Evolutionary conservation across 2,113 vertebrate species (phyloP).

Genomic region (Ceyx cyanopectus): DNA sequence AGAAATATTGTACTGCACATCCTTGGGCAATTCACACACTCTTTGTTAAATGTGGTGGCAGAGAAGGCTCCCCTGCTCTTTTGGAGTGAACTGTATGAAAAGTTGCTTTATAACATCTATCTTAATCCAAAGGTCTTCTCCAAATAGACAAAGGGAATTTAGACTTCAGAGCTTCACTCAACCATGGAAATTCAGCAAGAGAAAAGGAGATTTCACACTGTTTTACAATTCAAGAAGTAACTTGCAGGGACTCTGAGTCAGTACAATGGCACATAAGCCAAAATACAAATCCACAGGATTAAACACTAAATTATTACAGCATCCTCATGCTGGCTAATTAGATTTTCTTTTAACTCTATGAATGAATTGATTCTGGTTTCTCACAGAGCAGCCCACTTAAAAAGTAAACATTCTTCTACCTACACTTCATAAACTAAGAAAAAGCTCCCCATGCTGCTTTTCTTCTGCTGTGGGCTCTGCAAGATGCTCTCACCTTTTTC

Average conservation of each 20-base stretch:
- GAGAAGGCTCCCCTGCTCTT: neutral
- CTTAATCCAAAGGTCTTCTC: neutral
- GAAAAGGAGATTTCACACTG: neutral
- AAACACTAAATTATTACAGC: neutral
- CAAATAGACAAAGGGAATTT: neutral
- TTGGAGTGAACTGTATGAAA: accelerated
- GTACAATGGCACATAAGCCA: neutral
- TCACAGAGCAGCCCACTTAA: neutral
- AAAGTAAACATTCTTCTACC: neutral
- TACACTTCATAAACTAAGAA: neutral
- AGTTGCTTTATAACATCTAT: neutral
- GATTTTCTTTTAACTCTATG: neutral
- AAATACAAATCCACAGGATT: neutral
- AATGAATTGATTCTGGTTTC: neutral
- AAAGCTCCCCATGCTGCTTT: accelerated
- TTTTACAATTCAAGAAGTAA: neutral
- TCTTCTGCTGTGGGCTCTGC: neutral
- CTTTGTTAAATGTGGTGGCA: neutral
- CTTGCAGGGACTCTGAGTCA: neutral
- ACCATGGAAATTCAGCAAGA: neutral
- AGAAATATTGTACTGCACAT: neutral
- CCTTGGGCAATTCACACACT: neutral
- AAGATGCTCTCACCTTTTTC: neutral
- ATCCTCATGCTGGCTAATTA: neutral
- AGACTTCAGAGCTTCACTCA: neutral